Evolutionary conservation across 2,888 invertebrate genomes (phyloP).

Genomic region (Alitta virens): DNA sequence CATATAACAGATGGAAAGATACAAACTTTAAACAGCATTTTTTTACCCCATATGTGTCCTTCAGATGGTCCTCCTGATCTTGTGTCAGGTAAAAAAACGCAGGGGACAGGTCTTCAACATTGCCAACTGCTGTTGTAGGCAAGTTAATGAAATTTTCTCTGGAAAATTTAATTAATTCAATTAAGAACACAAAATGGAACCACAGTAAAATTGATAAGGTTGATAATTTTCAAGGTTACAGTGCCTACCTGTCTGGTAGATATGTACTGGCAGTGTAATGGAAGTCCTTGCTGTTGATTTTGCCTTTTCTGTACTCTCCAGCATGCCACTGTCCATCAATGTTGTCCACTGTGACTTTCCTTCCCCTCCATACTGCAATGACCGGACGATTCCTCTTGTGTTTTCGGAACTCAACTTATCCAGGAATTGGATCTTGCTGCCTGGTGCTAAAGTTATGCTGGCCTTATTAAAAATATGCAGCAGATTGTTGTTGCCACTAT

Average conservation of each 20-base stretch:
- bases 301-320: background rate
- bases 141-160: too few relatives aligned
- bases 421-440: background rate
- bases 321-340: background rate
- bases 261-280: conserved; percentile 2
- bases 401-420: background rate
- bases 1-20: too few relatives aligned
- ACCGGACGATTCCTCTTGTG: background rate
- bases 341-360: background rate
- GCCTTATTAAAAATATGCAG: background rate
- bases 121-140: too few relatives aligned
- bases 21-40: too few relatives aligned
- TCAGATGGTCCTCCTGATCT: too few relatives aligned
- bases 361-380: background rate
- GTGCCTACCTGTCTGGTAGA: background rate
- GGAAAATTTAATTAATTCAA: too few relatives aligned
- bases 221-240: too few relatives aligned
- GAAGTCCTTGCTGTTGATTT: background rate
- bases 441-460: background rate
- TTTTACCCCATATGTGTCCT: too few relatives aligned
- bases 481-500: background rate
- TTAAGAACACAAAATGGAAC: too few relatives aligned
- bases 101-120: too few relatives aligned
- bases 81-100: too few relatives aligned
- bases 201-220: too few relatives aligned